Conservation (phyloP, 2,113 vertebrate species). For the Ceratotherium simum region DNA sequence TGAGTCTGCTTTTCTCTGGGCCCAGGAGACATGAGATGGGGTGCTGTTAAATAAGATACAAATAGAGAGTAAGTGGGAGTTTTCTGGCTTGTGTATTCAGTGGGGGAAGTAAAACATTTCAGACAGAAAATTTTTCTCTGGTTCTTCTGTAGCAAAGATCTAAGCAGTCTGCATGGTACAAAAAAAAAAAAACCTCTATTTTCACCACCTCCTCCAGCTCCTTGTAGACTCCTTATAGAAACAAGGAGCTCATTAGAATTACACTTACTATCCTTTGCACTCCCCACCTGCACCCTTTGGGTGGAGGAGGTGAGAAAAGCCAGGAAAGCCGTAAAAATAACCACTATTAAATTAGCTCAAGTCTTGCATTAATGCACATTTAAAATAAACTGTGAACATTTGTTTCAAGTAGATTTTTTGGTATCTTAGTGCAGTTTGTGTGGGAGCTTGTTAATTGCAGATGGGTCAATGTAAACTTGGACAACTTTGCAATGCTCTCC, state of each 20-base stretch:
- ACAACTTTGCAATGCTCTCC: background rate
- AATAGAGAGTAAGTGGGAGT: conserved; percentile 49
- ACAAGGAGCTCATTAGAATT: conserved; percentile 53
- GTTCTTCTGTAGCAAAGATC: conserved; percentile 42
- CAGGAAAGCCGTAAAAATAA: conserved; percentile 8
- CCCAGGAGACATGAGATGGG: background rate
- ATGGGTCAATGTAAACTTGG: background rate
- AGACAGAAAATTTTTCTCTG: conserved; percentile 48
- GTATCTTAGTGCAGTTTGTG: background rate
- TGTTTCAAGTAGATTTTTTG: background rate
- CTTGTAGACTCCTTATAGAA: conserved; percentile 40
- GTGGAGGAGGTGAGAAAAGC: conserved; percentile 34
- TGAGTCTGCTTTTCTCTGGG: conserved; percentile 26
- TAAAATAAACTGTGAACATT: conserved; percentile 26
- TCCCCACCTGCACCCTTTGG: background rate
- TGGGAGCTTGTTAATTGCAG: background rate
- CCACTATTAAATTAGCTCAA: background rate
- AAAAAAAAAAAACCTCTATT: background rate
- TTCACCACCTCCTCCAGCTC: conserved; percentile 38
- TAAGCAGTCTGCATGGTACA: conserved; percentile 30
- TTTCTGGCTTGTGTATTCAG: conserved; percentile 25
- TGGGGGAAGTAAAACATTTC: conserved; percentile 32
- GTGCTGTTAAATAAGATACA: conserved; percentile 50
- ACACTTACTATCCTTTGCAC: background rate
- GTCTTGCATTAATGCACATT: background rate